Base-by-base conservation (phyloP, 1,140 invertebrate species). In the Sinonovacula constricta region DNA sequence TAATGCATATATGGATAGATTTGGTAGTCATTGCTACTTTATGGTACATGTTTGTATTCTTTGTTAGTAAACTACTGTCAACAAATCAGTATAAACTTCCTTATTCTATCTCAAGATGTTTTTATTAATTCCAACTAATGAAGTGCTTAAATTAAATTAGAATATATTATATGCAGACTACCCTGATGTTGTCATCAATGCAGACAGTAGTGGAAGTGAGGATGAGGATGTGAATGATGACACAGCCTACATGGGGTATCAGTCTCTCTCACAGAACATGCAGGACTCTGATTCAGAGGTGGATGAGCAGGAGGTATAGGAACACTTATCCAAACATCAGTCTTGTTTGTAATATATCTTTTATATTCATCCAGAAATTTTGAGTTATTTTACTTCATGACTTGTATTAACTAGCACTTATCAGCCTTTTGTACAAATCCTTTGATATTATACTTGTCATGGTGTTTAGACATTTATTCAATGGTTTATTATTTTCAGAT, bases 171-270 rank as follows among this genome's bases (percentile, higher is more conserved):
- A 53, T 74, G n/a, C 33, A 76, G 72, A 76, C n/a, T 49, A 76
- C 60, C 72, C 72, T 34, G 72, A 66, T 76, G 72, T 76, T 7
- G 49, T 76, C 15, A 76, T 76, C 22, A 76, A 76, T 59, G 72
- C 53, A 39, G 72, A 31, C n/a, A 51, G 57, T 12, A 66, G 62
- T n/a, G 72, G 67, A n/a, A 74, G 39, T 53, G 70, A 74, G 10
- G 22, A 26, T 59, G 72, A 67, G 36, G 72, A 67, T 76, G 71
- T 65, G 2, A 60, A 56, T 24, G 51, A 54, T 67, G 53, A 60
- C 49, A 33, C 30, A 26, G 72, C 62, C 31, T 76, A 76, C 24
- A 36, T 65, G 22, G 72, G 72, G 2, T 76, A 76, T 31, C 72
- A 76, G 33, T 62, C 72, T 18, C n/a, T 76, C 0, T 1, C 62